phyloP scores from a whole-genome alignment of 2,113 vertebrate genomes.

The Microtus oregoni region DNA sequence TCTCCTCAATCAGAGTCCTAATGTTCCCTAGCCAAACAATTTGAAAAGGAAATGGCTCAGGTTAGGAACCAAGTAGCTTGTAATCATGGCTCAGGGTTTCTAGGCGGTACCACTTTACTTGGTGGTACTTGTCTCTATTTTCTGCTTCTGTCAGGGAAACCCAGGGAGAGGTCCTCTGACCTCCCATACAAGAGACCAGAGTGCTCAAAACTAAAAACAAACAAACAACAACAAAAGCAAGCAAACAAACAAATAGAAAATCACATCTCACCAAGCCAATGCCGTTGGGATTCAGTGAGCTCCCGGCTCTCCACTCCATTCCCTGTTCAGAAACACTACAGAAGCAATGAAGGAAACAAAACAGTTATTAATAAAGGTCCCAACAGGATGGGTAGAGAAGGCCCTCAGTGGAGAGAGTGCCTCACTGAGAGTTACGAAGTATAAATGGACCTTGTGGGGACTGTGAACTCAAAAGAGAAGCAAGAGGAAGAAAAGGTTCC shows the following conservation, averaged over 20 bases:
- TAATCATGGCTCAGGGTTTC: not conserved
- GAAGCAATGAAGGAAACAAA: not conserved
- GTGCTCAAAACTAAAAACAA: not conserved
- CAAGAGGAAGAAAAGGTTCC: not conserved
- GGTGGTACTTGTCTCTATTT: not conserved
- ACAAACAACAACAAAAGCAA: not conserved
- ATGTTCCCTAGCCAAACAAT: not conserved
- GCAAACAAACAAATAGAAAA: not conserved
- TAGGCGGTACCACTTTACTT: not conserved
- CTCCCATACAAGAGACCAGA: no score
- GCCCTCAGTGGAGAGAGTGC: not conserved
- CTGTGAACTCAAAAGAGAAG: not conserved
- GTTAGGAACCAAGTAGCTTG: not conserved
- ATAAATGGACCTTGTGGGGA: not conserved
- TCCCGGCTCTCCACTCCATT: not conserved
- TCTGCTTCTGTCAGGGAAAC: not conserved
- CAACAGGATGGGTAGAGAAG: not conserved
- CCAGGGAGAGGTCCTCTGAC: not conserved
- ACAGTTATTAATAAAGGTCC: not conserved
- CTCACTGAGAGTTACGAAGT: not conserved
- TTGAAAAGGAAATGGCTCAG: slow-evolving; percentile 53
- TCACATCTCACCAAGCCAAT: not conserved
- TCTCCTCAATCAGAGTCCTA: not conserved
- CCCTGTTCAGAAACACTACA: not conserved
- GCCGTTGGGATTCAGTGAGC: not conserved